phyloP scores from a whole-genome alignment of 1,140 invertebrate genomes.

The Zaprionus tsacasi region DNA sequence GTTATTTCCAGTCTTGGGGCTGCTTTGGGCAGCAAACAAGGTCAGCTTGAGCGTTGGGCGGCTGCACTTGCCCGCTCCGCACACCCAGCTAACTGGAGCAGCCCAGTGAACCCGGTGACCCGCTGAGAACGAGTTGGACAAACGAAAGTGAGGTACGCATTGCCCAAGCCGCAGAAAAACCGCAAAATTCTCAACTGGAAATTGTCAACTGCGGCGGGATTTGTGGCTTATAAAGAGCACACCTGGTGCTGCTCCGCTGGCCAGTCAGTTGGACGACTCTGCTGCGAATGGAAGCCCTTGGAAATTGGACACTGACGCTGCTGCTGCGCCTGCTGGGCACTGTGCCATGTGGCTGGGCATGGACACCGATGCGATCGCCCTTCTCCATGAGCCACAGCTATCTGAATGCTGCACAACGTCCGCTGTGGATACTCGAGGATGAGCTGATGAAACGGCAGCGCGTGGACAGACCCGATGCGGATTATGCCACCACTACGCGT shows the following conservation, averaged over 20 bases:
- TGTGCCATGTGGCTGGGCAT: slow-evolving; percentile 14
- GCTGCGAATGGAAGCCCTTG: slow-evolving; percentile 45
- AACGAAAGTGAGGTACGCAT: slow-evolving; percentile 76
- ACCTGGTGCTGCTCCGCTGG: neutral
- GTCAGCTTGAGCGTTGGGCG: neutral
- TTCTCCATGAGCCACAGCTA: slow-evolving; percentile 31
- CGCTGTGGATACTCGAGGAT: slow-evolving; percentile 77
- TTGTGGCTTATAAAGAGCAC: slow-evolving; percentile 47
- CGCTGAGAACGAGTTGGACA: slow-evolving; percentile 58
- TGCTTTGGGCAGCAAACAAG: neutral
- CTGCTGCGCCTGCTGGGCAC: slow-evolving; percentile 22
- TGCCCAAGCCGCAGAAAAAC: neutral
- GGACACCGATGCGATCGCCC: neutral
- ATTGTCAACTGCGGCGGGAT: neutral
- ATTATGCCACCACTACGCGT: slow-evolving; percentile 46
- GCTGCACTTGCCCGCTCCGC: neutral
- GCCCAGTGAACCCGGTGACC: slow-evolving; percentile 46
- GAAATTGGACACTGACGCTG: slow-evolving; percentile 35
- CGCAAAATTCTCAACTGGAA: slow-evolving; percentile 3
- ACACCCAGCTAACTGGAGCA: slow-evolving; percentile 1
- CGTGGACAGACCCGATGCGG: slow-evolving; percentile 17
- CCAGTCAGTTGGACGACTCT: slow-evolving; percentile 23
- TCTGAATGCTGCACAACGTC: slow-evolving; percentile 50
- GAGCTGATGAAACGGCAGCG: slow-evolving; percentile 52
- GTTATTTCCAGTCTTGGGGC: neutral